phyloP scores from a whole-genome alignment of 2,888 invertebrate genomes.

The Tinea pellionella region DNA sequence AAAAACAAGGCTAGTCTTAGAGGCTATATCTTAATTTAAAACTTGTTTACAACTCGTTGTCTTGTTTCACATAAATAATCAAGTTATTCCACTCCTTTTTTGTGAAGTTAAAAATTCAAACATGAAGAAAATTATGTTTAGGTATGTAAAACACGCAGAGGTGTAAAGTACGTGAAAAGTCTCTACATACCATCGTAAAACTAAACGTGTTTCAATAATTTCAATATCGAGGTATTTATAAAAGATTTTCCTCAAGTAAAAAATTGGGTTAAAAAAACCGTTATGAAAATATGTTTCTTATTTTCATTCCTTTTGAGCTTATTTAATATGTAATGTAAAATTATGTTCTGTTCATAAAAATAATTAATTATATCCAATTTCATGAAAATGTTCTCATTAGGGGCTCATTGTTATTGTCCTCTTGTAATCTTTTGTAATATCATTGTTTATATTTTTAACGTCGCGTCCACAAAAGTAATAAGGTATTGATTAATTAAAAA shows the following conservation, averaged over 20 bases:
- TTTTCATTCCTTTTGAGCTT: not conserved
- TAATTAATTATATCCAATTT: slow-evolving; percentile 3
- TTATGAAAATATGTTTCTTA: too few relatives aligned
- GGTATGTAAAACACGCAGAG: too few relatives aligned
- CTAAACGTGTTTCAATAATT: too few relatives aligned
- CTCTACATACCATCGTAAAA: too few relatives aligned
- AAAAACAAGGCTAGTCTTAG: too few relatives aligned
- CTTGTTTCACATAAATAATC: not conserved
- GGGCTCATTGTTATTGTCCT: not conserved
- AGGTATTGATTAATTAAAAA: not conserved
- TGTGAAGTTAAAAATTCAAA: not conserved
- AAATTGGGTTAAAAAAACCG: too few relatives aligned
- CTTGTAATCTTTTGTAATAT: not conserved
- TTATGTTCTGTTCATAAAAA: not conserved
- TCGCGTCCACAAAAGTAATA: not conserved
- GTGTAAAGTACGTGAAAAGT: too few relatives aligned
- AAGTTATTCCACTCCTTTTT: not conserved
- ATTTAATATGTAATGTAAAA: not conserved
- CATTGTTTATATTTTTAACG: not conserved
- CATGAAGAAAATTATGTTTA: too few relatives aligned
- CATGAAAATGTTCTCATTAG: not conserved
- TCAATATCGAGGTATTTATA: too few relatives aligned
- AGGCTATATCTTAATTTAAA: not conserved
- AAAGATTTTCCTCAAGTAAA: too few relatives aligned
- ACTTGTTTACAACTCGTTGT: not conserved